A percentile compares a stretch with the other conserved stretches of the same genome.
Conservation (phyloP, 2,888 invertebrate species). For the Quadriops clusia region DNA sequence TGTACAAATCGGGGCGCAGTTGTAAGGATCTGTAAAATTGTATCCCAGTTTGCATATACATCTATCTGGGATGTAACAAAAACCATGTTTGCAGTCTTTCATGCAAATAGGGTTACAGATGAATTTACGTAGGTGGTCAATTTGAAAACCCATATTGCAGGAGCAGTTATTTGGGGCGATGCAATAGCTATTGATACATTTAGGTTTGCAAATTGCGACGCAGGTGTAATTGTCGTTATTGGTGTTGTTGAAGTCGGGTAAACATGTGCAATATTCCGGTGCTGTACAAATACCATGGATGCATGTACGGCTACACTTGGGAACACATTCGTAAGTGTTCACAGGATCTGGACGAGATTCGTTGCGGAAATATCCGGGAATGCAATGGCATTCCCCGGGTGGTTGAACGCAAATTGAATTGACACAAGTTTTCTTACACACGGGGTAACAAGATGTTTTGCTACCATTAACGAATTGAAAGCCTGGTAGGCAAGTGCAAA, state of each 20-base stretch:
- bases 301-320: constrained; percentile 5
- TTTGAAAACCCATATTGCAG: no score
- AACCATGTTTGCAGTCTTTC: constrained; percentile 12
- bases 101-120: constrained; percentile 13
- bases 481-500: constrained; percentile 1
- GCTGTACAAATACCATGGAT: not conserved
- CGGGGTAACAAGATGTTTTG: constrained; percentile 3
- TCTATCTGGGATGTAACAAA: constrained; percentile 15
- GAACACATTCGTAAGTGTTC: constrained; percentile 9
- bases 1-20: constrained; percentile 13
- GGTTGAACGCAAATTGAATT: no score
- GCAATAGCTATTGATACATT: constrained; percentile 36
- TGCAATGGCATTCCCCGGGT: no score
- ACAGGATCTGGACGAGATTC: not conserved
- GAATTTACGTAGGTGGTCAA: no score
- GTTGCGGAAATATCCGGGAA: no score
- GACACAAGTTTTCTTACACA: not conserved
- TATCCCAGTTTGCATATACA: constrained; percentile 13
- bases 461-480: not conserved
- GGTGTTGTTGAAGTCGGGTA: constrained; percentile 7
- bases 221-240: constrained; percentile 16
- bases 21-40: not conserved
- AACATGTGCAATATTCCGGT: constrained; percentile 6
- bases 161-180: constrained; percentile 26
- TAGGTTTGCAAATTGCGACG: constrained; percentile 14